Evolutionary conservation across 1,140 invertebrate genomes (phyloP).

Genomic region (Tetragnatha versicolor): DNA sequence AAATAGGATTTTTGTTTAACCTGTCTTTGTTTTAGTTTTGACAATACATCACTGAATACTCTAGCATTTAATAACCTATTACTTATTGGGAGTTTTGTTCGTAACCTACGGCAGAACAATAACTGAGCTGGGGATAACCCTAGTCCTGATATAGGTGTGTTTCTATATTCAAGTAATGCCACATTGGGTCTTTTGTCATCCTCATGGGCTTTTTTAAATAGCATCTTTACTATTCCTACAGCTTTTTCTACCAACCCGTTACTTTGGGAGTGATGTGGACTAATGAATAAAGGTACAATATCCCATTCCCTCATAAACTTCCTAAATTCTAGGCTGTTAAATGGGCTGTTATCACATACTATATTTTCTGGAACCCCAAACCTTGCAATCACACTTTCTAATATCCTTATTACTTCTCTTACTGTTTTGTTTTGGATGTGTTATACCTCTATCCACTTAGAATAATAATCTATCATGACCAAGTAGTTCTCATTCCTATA

Average conservation of each 20-base stretch:
- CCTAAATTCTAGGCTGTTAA: constrained; percentile 13
- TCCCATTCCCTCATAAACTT: constrained; percentile 5
- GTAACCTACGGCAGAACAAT: neutral
- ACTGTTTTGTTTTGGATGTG: neutral
- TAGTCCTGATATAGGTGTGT: constrained; percentile 5
- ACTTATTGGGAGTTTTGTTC: neutral
- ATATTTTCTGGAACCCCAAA: neutral
- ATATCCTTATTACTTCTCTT: neutral
- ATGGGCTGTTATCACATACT: constrained; percentile 13
- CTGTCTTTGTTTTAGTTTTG: too few species aligned
- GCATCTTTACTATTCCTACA: neutral
- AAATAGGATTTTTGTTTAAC: too few species aligned
- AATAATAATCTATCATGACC: constrained; percentile 5
- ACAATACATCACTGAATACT: too few species aligned
- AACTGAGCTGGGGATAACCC: neutral
- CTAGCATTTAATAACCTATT: constrained; percentile 1
- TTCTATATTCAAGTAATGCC: constrained; percentile 30
- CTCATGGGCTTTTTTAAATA: constrained; percentile 11
- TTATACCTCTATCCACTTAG: constrained; percentile 15
- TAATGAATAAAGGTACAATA: neutral
- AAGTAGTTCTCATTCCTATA: neutral
- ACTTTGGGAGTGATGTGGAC: neutral
- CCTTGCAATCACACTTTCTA: neutral
- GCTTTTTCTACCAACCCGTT: constrained; percentile 24
- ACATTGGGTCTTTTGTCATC: neutral